Base-by-base conservation (phyloP, 2,888 invertebrate species). In the Drosophila aldrichi region DNA sequence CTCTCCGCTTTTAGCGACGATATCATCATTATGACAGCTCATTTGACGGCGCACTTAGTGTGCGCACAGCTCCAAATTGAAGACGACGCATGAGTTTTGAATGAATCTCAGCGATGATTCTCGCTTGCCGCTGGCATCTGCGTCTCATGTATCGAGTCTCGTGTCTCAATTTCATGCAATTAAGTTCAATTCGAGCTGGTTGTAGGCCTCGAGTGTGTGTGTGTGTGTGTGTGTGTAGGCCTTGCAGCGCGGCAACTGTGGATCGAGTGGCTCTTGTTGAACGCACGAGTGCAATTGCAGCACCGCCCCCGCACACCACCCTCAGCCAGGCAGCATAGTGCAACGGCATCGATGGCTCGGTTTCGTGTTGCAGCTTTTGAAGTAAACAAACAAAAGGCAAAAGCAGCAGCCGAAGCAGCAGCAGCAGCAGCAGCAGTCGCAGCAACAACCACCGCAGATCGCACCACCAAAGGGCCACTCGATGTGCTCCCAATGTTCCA, bases 141-240 rank as follows among this genome's bases (percentile, higher is more conserved):
- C 48, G 54, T 52, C 58, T 70, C 56, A 48, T 64, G 61, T 65
- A 65, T 55, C 68, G 73, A 66, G 79, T 70, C 77, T 77, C 70
- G 74, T 74, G 77, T 77, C 78, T 88, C 79, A 77, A 87, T 89
- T 87, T 86, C 84, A 81, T 87, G 86, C 91, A 90, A 90, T 90
- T 91, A 91, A 89, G 82, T 81, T 89, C 86, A 90, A 90, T 91
- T 90, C 79, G 68, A 81, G 85, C 65, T 85, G 80, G 59, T 66
- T 77, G 52, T 64, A 40, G 36, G 43, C n/a, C 32, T 54, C 48
- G 29, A 29, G 20, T 58, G 56, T 58, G 58, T 55, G 46, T 46
- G 44, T 51, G 44, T 44, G 44, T 16, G 46, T 59, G 44, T 46
- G 54, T 41, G 49, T 14, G 18, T 49, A 8, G 49, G 49, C 49